These are phyloP conservation scores for Eilema depressum DNA, from an alignment of 2,888 invertebrate species.

Conservation along the genomic window DNA sequence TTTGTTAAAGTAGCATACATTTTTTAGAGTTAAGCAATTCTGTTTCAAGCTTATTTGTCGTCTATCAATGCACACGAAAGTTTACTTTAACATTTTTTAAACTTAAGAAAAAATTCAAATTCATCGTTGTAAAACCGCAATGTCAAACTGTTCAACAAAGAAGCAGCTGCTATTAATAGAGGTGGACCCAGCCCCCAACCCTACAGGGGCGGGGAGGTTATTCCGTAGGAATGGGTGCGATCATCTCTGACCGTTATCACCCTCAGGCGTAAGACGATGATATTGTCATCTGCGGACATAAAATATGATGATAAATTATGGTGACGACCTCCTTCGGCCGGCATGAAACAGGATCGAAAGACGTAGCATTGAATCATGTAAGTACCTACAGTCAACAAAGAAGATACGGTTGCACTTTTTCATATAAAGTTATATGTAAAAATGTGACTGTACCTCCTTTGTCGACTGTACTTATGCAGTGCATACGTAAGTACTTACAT, in stretches of 20 bases:
- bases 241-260: constrained; percentile 51
- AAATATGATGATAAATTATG: constrained; percentile 10
- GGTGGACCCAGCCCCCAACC: constrained; percentile 40
- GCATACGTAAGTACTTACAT: no score
- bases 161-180: constrained; percentile 46
- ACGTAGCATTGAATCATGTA: no score
- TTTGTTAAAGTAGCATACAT: no score
- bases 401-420: no score
- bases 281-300: constrained; percentile 21
- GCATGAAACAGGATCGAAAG: no score
- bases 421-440: no score
- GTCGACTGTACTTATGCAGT: no score
- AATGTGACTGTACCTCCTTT: no score
- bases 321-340: no score
- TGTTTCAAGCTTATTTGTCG: no score
- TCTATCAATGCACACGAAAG: not conserved
- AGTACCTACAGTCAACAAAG: no score
- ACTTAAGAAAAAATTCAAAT: not conserved
- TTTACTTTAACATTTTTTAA: not conserved
- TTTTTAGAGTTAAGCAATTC: no score
- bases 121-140: constrained; percentile 19
- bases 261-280: constrained; percentile 25
- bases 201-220: constrained; percentile 64
- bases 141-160: constrained; percentile 15
- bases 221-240: constrained; percentile 76